These are phyloP conservation scores for Brachynemurus nebulosus DNA, from an alignment of 2,888 invertebrate species.

Conservation along the genomic window DNA sequence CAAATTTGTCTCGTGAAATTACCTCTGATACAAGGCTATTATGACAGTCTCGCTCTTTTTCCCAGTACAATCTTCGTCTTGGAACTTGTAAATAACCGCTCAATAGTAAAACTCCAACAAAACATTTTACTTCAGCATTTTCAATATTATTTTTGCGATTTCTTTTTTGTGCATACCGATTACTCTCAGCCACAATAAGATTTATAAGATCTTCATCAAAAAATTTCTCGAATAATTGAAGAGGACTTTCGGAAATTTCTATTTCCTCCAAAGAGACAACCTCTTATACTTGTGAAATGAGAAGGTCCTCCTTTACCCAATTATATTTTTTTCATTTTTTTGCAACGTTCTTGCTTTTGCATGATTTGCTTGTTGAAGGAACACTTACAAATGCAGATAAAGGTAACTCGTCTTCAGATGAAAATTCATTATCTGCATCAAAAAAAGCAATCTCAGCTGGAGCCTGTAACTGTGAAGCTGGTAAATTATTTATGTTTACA, in stretches of 20 bases:
- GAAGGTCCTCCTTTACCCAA: background rate
- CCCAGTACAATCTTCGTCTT: slow-evolving; percentile 22
- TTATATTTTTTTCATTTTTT: background rate
- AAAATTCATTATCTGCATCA: background rate
- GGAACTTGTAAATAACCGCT: slow-evolving; percentile 21
- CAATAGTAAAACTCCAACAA: slow-evolving; percentile 20
- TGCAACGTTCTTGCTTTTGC: background rate
- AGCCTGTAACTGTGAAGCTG: background rate
- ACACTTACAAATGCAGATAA: background rate
- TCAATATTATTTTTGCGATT: slow-evolving; percentile 10
- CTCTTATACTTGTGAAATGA: no score
- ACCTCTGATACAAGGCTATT: slow-evolving; percentile 19
- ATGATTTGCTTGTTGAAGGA: no score
- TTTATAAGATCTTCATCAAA: background rate
- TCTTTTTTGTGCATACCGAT: slow-evolving; percentile 11
- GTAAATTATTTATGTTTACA: background rate
- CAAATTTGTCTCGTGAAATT: slow-evolving; percentile 22
- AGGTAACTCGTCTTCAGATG: background rate
- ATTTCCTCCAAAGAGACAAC: no score
- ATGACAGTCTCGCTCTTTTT: slow-evolving; percentile 19
- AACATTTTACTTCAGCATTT: slow-evolving; percentile 11
- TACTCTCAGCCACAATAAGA: slow-evolving; percentile 10
- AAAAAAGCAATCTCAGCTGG: background rate
- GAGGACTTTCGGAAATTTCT: no score
- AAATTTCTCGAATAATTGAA: background rate